Conservation (phyloP, 2,113 vertebrate species). For the Jacana jacana region DNA sequence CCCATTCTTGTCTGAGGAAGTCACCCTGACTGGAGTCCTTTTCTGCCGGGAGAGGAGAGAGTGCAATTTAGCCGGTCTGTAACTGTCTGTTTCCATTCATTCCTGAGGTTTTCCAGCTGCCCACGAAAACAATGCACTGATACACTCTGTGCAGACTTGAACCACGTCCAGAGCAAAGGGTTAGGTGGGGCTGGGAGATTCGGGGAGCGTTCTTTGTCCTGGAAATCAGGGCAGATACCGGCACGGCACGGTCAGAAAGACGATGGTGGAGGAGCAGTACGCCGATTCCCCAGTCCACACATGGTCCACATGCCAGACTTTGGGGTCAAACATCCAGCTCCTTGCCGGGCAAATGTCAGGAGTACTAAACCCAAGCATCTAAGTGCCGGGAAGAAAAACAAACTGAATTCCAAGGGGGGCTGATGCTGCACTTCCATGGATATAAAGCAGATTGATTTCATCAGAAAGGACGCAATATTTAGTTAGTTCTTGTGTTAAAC, state of each 20-base stretch:
- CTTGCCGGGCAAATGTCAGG: not conserved
- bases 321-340: not conserved
- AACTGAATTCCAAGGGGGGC: not conserved
- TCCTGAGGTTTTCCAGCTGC: slow-evolving; percentile 59
- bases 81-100: slow-evolving; percentile 60
- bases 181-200: not conserved
- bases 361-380: not conserved
- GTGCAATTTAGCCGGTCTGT: not conserved
- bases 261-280: not conserved
- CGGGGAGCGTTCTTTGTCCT: not conserved
- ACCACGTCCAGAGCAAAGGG: not conserved
- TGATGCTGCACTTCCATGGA: not conserved
- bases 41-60: not conserved
- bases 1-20: not conserved
- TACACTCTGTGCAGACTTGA: slow-evolving; percentile 43
- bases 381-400: not conserved
- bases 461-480: not conserved
- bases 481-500: not conserved
- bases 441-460: not conserved
- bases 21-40: not conserved
- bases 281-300: not conserved
- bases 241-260: not conserved
- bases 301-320: not conserved
- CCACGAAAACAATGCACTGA: slow-evolving; percentile 21
- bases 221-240: not conserved